phyloP scores from a whole-genome alignment of 2,888 invertebrate species.

The Tenthredo notha region DNA sequence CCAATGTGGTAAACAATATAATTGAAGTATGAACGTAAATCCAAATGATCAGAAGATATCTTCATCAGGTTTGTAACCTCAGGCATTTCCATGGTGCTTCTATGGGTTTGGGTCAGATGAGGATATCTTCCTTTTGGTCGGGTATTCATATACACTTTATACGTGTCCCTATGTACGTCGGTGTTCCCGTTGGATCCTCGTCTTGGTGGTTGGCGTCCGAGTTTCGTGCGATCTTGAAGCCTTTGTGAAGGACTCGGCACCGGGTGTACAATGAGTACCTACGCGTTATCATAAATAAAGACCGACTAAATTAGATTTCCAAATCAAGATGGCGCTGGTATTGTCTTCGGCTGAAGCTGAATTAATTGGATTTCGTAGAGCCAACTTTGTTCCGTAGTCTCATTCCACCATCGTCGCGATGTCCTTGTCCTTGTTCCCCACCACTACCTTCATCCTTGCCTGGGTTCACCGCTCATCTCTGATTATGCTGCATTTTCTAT shows the following conservation, averaged over 20 bases:
- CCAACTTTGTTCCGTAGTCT: constrained; percentile 67
- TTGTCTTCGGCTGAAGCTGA: constrained; percentile 73
- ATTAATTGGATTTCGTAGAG: constrained; percentile 75
- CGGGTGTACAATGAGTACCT: constrained; percentile 66
- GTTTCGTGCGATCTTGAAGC: constrained; percentile 65
- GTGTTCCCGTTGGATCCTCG: neutral
- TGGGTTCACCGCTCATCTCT: constrained; percentile 55
- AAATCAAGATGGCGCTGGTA: constrained; percentile 75
- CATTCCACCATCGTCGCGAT: constrained; percentile 40
- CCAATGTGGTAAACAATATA: constrained; percentile 61
- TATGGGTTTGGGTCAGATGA: constrained; percentile 36
- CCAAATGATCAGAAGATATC: constrained; percentile 62
- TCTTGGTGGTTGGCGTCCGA: constrained; percentile 35
- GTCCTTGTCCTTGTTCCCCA: constrained; percentile 55
- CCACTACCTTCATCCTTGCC: constrained; percentile 57
- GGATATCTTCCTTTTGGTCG: neutral
- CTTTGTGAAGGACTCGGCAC: constrained; percentile 68
- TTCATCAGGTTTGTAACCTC: constrained; percentile 7
- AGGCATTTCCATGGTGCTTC: constrained; percentile 8
- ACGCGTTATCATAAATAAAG: constrained; percentile 75
- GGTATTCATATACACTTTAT: neutral
- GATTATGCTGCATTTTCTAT: constrained; percentile 65
- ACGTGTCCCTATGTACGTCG: neutral
- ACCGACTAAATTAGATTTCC: constrained; percentile 75
- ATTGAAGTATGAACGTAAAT: constrained; percentile 63